phyloP scores from a whole-genome alignment of 2,113 vertebrate species.

The Microcebus ravelobensis region DNA sequence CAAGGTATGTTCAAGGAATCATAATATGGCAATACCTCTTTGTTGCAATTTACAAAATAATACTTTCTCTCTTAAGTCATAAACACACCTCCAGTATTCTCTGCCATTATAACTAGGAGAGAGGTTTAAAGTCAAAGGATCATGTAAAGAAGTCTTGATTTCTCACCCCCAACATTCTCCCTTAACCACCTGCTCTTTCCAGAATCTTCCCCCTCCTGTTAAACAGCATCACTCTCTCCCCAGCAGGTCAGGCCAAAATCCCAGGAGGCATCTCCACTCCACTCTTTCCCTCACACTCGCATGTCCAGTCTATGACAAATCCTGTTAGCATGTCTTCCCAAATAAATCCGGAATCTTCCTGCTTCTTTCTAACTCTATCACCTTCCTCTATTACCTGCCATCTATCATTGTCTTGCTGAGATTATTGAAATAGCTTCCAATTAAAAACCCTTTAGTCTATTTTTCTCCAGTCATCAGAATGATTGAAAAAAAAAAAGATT shows the following conservation, averaged over 20 bases:
- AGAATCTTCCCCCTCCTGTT: background rate
- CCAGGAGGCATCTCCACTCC: background rate
- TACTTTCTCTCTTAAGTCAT: background rate
- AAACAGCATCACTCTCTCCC: background rate
- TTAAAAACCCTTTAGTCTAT: background rate
- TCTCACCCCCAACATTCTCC: background rate
- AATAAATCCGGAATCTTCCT: background rate
- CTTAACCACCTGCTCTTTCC: background rate
- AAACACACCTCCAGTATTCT: background rate
- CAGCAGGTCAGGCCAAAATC: background rate
- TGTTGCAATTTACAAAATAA: background rate
- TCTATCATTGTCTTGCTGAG: background rate
- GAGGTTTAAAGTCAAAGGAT: constrained; percentile 11
- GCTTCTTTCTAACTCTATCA: background rate
- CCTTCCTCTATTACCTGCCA: too few species aligned
- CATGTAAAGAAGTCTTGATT: background rate
- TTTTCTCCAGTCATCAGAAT: background rate
- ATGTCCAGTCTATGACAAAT: background rate
- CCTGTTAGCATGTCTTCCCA: background rate
- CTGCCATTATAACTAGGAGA: background rate
- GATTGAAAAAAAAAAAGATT: background rate
- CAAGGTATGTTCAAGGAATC: background rate
- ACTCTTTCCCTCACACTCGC: background rate
- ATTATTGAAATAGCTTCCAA: background rate
- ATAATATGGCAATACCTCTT: background rate